Evolutionary conservation across 2,113 vertebrate species (phyloP).

Genomic region (Gallinago media): DNA sequence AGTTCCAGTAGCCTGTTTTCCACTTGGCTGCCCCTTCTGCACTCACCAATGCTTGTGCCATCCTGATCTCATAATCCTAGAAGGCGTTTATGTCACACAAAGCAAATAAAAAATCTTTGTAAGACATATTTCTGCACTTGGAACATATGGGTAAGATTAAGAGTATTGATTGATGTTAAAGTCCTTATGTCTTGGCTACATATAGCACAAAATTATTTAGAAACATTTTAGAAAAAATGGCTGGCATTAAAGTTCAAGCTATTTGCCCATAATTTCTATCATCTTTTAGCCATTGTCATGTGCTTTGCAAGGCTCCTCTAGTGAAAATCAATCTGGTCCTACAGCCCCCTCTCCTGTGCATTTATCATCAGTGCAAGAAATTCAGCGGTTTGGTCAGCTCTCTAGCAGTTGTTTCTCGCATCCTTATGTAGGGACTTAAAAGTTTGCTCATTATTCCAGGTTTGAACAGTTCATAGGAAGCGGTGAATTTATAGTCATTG

Average conservation of each 20-base stretch:
- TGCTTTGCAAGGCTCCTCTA: neutral
- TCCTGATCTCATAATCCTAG: neutral
- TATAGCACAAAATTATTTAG: neutral
- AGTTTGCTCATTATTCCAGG: neutral
- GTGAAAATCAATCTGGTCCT: conserved; percentile 47
- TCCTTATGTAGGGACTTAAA: neutral
- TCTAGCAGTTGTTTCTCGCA: neutral
- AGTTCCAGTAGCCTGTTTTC: neutral
- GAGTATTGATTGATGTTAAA: neutral
- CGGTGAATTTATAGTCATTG: neutral
- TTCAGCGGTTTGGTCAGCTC: neutral
- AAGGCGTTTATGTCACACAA: neutral
- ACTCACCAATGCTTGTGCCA: neutral
- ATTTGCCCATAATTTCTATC: neutral
- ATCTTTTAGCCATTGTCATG: neutral
- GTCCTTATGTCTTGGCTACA: neutral
- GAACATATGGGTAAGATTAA: neutral
- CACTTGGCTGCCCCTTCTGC: neutral
- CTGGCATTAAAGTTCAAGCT: neutral
- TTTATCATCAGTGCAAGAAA: conserved; percentile 31
- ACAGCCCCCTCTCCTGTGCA: conserved; percentile 78
- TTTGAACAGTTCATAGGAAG: neutral
- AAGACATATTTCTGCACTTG: neutral
- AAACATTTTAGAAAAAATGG: neutral
- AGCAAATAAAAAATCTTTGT: neutral